A percentile compares a stretch with the other conserved stretches of the same genome.
Conservation (phyloP, 1,140 invertebrate genomes). For the Drosophila kanapiae region DNA sequence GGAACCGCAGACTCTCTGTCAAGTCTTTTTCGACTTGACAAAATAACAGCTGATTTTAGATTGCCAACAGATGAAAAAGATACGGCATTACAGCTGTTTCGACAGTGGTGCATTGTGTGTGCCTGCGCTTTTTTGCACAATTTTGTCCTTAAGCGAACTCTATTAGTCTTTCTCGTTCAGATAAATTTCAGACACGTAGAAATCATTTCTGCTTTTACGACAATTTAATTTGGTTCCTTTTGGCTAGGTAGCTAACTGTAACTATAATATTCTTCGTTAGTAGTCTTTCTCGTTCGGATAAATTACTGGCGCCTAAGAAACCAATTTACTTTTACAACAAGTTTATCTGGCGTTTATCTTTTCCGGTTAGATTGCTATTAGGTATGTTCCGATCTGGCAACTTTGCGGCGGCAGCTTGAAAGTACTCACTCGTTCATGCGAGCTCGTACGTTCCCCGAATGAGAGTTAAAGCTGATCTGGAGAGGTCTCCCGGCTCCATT, state of each 20-base stretch:
- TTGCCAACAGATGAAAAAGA: no score
- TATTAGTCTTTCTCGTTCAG: no score
- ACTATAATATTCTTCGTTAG: no score
- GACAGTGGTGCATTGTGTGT: no score
- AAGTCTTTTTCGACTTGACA: neutral
- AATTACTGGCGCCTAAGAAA: no score
- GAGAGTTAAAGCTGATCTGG: slow-evolving; percentile 19
- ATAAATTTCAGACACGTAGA: neutral
- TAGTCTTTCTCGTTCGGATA: neutral
- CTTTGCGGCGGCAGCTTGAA: slow-evolving; percentile 7
- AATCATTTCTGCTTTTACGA: neutral
- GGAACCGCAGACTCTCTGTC: neutral
- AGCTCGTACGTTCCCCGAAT: neutral
- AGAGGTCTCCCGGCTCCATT: slow-evolving; percentile 13
- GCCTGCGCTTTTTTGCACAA: neutral
- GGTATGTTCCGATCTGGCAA: neutral
- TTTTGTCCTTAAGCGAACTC: no score
- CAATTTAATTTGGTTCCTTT: no score
- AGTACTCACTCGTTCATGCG: neutral
- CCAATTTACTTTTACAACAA: neutral
- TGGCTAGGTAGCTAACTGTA: neutral
- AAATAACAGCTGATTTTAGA: neutral
- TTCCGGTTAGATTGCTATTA: neutral
- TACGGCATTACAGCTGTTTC: neutral
- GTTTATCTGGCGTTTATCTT: neutral